Conservation (phyloP, 2,888 invertebrate species). For the Rhopalosiphum nymphaeae region DNA sequence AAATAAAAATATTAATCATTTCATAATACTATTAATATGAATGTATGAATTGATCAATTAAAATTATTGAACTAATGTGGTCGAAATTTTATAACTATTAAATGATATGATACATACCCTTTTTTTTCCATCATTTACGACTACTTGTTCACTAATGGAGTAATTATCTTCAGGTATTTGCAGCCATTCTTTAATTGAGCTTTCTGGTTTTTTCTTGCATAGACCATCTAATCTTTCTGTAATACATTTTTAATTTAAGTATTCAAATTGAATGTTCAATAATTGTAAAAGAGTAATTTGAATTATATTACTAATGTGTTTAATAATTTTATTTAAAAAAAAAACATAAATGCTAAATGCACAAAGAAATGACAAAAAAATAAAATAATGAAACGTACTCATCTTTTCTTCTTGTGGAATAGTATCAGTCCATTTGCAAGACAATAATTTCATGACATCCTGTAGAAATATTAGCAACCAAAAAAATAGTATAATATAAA, state of each 20-base stretch:
- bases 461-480: conserved; percentile 63
- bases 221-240: conserved; percentile 94
- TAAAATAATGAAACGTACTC: conserved; percentile 51
- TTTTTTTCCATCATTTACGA: conserved; percentile 81
- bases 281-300: background rate
- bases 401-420: conserved; percentile 65
- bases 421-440: conserved; percentile 63
- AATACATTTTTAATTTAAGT: conserved; percentile 70
- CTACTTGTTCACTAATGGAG: conserved; percentile 70
- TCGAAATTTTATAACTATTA: background rate
- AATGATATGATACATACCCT: conserved; percentile 76
- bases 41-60: background rate
- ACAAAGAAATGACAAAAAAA: background rate
- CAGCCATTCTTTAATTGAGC: conserved; percentile 92
- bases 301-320: background rate
- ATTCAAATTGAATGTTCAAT: background rate
- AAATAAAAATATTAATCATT: background rate
- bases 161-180: conserved; percentile 85
- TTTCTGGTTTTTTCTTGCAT: conserved; percentile 78
- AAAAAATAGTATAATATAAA: conserved; percentile 62
- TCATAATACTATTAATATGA: background rate
- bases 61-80: background rate
- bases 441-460: conserved; percentile 62
- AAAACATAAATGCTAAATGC: background rate
- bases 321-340: background rate